Evolutionary conservation across 2,888 invertebrate genomes (phyloP).

Genomic region (Stenchaetothrips biformis): DNA sequence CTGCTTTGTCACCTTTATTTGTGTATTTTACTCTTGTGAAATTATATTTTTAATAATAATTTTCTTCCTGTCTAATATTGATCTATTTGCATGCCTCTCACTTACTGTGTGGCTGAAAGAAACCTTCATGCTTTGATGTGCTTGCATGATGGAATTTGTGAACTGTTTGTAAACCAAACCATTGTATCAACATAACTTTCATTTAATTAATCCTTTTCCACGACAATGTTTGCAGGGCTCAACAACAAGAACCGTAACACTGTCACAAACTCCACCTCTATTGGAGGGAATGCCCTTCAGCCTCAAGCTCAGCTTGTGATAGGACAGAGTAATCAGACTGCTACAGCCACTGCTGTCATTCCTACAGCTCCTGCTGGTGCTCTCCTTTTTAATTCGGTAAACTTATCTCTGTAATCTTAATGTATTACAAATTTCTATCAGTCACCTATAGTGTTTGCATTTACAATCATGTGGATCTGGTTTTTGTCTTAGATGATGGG

Average conservation of each 20-base stretch:
- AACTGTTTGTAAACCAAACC: no score
- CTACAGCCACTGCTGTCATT: not conserved
- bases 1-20: not conserved
- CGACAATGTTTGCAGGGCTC: not conserved
- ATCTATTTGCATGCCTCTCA: not conserved
- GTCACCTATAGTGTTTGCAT: not conserved
- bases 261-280: not conserved
- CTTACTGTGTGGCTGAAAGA: not conserved
- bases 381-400: not conserved
- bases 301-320: conserved; percentile 8
- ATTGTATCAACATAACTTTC: not conserved
- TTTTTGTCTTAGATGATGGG: conserved; percentile 10
- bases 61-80: not conserved
- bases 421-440: not conserved
- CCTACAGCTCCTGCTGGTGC: not conserved
- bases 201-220: not conserved
- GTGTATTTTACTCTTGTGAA: not conserved
- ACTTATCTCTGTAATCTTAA: no score
- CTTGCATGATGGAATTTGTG: no score
- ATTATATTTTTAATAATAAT: not conserved
- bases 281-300: not conserved
- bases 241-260: not conserved
- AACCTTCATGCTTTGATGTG: no score
- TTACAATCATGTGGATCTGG: not conserved
- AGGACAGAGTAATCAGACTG: conserved; percentile 3